Evolutionary conservation across 2,888 invertebrate genomes (phyloP).

Genomic region (Digitonthophagus gazella): DNA sequence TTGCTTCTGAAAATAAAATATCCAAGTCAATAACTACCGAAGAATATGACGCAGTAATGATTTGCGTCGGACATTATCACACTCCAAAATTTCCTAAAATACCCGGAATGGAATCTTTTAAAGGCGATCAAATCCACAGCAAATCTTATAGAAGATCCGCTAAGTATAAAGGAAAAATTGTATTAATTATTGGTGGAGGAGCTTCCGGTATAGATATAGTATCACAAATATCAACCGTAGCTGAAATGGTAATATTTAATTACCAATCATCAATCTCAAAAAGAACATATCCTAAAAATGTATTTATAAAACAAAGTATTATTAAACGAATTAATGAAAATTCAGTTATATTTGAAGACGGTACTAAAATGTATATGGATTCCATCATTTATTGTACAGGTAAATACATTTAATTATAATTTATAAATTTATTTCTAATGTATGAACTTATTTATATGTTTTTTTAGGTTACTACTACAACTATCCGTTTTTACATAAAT

Average conservation of each 20-base stretch:
- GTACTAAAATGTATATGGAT: constrained; percentile 64
- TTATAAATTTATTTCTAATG: not conserved
- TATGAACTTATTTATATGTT: not conserved
- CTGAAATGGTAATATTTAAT: constrained; percentile 59
- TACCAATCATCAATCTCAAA: too few species aligned
- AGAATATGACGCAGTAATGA: constrained; percentile 75
- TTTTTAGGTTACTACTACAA: constrained; percentile 65
- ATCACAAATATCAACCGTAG: constrained; percentile 64
- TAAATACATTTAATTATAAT: constrained; percentile 41
- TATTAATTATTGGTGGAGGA: constrained; percentile 82
- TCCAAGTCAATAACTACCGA: too few species aligned
- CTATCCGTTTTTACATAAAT: constrained; percentile 67
- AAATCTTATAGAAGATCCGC: constrained; percentile 79
- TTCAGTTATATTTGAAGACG: too few species aligned
- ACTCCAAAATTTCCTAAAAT: constrained; percentile 72
- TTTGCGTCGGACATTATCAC: constrained; percentile 86
- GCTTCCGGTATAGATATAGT: constrained; percentile 83
- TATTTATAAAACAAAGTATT: too few species aligned
- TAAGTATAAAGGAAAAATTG: constrained; percentile 62
- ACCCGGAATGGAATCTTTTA: constrained; percentile 64
- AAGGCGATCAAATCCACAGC: constrained; percentile 67
- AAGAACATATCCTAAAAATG: not conserved
- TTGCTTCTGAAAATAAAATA: too few species aligned
- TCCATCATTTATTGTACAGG: constrained; percentile 79
- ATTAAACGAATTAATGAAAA: too few species aligned